phyloP scores from a whole-genome alignment of 2,113 vertebrate species.

The Collichthys lucidus region DNA sequence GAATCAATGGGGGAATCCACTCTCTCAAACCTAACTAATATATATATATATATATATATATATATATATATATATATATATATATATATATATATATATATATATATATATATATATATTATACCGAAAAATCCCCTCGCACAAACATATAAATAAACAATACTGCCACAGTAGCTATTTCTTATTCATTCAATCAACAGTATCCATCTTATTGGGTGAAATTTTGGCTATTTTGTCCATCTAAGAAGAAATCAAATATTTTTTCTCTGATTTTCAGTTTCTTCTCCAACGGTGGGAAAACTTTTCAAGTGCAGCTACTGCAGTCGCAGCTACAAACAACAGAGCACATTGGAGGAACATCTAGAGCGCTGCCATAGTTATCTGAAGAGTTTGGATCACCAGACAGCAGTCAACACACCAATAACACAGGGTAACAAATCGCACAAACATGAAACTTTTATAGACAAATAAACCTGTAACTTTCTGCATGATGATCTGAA shows the following conservation, averaged over 20 bases:
- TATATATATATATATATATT: too few relatives aligned
- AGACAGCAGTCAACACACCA: slow-evolving; percentile 83
- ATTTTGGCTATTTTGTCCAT: not conserved
- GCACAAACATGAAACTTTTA: not conserved
- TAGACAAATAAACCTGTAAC: not conserved
- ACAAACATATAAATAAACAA: slow-evolving; percentile 22
- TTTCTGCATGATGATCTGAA: not conserved
- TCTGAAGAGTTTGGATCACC: slow-evolving; percentile 90
- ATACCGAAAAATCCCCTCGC: slow-evolving; percentile 4
- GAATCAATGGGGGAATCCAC: slow-evolving; percentile 59
- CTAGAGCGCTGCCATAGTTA: slow-evolving; percentile 93
- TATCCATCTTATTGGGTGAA: not conserved
- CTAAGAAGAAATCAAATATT: not conserved
- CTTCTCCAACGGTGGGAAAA: slow-evolving; percentile 93
- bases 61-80: too few relatives aligned
- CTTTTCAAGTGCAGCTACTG: slow-evolving; percentile 97
- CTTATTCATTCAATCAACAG: not conserved
- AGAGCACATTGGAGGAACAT: slow-evolving; percentile 95
- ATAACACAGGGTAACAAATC: slow-evolving; percentile 76
- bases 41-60: too few relatives aligned
- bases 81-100: too few relatives aligned
- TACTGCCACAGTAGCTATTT: not conserved
- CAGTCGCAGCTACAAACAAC: slow-evolving; percentile 96
- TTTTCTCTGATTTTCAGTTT: slow-evolving; percentile 82
- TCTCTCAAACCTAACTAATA: not conserved